phyloP scores from a whole-genome alignment of 23 tunicate genomes.

The Trididemnum clinides region DNA sequence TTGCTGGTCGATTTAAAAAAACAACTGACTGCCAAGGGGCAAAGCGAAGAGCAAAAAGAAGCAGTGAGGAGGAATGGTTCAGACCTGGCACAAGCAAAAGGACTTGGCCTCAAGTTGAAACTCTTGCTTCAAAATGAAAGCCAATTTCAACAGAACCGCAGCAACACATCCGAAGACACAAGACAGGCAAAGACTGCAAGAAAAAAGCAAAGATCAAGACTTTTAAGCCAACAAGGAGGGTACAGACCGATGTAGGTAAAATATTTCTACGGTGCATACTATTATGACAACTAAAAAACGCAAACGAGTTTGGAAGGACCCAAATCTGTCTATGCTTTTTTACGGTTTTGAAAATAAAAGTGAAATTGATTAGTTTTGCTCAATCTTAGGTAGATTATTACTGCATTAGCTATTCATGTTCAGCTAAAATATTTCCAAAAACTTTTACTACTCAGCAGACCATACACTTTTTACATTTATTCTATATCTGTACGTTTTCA shows the following conservation, averaged over 20 bases:
- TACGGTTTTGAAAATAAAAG: too few species aligned
- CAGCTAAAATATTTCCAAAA: too few species aligned
- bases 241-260: conserved; percentile 58
- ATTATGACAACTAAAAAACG: too few species aligned
- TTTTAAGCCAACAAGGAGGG: conserved; percentile 28
- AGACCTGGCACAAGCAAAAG: conserved; percentile 6
- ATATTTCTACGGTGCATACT: too few species aligned
- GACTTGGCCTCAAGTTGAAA: conserved; percentile 51
- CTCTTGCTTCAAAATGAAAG: conserved; percentile 59
- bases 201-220: conserved; percentile 6
- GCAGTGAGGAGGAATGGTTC: background rate
- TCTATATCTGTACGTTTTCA: too few species aligned
- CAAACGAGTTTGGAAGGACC: too few species aligned
- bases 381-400: too few species aligned
- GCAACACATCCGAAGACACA: background rate
- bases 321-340: too few species aligned
- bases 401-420: too few species aligned
- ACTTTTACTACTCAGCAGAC: too few species aligned
- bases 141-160: background rate
- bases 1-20: conserved; percentile 47
- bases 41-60: background rate
- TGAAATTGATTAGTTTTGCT: too few species aligned
- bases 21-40: conserved; percentile 22
- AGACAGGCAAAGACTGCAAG: conserved; percentile 3
- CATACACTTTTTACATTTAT: too few species aligned